Conservation (phyloP, 2,888 invertebrate species). For the Eupithecia subfuscata region DNA sequence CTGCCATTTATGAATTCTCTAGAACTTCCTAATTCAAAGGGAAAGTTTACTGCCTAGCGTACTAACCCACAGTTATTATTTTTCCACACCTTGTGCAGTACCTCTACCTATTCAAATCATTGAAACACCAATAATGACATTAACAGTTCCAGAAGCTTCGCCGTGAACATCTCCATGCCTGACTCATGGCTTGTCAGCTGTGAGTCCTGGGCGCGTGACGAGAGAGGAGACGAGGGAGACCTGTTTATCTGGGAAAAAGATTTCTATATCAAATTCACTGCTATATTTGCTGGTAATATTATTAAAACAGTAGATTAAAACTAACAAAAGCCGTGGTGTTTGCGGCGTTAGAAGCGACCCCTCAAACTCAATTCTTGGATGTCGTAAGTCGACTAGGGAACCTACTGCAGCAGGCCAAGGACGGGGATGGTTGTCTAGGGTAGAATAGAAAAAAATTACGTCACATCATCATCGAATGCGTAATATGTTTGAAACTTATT, state of each 20-base stretch:
- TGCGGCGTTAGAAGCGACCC: neutral
- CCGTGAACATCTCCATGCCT: constrained; percentile 54
- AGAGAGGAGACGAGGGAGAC: constrained; percentile 59
- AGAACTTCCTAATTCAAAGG: too few species aligned
- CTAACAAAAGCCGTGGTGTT: neutral
- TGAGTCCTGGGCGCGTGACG: constrained; percentile 59
- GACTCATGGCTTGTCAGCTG: constrained; percentile 56
- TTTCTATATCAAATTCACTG: constrained; percentile 83
- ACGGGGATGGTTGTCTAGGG: too few species aligned
- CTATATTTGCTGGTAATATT: constrained; percentile 73
- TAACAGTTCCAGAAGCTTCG: constrained; percentile 54
- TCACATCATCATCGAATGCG: too few species aligned
- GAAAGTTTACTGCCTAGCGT: too few species aligned
- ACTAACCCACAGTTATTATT: too few species aligned
- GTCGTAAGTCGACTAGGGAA: neutral
- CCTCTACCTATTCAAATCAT: too few species aligned
- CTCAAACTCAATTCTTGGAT: neutral
- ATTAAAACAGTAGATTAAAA: neutral
- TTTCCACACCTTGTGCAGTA: neutral
- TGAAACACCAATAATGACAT: constrained; percentile 5
- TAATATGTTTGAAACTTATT: too few species aligned
- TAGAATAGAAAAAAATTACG: too few species aligned
- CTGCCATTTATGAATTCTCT: too few species aligned
- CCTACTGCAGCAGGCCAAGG: too few species aligned
- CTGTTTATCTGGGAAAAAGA: constrained; percentile 84